These are phyloP conservation scores for Scortum barcoo DNA, from an alignment of 2,113 vertebrate species.

Conservation along the genomic window DNA sequence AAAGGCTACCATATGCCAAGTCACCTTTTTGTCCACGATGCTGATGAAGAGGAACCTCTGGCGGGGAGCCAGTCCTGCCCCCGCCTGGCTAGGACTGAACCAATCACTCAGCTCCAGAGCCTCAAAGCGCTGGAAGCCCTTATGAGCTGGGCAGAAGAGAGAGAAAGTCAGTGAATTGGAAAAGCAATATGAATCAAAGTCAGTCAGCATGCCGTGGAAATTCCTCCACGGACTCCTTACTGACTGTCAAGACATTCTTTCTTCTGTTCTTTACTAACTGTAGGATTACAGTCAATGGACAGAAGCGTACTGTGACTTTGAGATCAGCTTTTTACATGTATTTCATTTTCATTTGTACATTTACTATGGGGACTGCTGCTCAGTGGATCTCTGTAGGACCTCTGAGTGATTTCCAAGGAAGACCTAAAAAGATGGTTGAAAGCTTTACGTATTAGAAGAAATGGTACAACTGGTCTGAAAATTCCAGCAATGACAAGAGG, in stretches of 20 bases:
- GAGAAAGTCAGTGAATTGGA: constrained; percentile 10
- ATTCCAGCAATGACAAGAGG: not conserved
- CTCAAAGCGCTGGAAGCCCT: constrained; percentile 95
- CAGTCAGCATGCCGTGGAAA: not conserved
- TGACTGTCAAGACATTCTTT: not conserved
- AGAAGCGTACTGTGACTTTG: not conserved
- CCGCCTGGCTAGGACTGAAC: constrained; percentile 69
- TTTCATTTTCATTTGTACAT: not conserved
- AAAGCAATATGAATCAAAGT: not conserved
- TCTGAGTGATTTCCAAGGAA: not conserved
- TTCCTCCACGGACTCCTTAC: not conserved
- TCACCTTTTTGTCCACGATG: constrained; percentile 93
- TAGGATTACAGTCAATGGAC: not conserved
- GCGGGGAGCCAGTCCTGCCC: constrained; percentile 87
- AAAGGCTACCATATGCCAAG: not conserved
- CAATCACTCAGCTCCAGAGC: constrained; percentile 88
- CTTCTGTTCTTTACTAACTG: constrained; percentile 14
- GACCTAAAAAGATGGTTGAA: not conserved
- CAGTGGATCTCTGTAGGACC: not conserved
- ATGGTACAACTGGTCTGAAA: not conserved
- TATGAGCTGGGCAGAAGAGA: constrained; percentile 86
- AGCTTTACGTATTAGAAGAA: not conserved
- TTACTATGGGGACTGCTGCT: not conserved
- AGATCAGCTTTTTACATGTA: not conserved
- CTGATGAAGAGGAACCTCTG: constrained; percentile 92